phyloP scores from a whole-genome alignment of 2,797 vertebrate genomes.

The Clarias fuscus region DNA sequence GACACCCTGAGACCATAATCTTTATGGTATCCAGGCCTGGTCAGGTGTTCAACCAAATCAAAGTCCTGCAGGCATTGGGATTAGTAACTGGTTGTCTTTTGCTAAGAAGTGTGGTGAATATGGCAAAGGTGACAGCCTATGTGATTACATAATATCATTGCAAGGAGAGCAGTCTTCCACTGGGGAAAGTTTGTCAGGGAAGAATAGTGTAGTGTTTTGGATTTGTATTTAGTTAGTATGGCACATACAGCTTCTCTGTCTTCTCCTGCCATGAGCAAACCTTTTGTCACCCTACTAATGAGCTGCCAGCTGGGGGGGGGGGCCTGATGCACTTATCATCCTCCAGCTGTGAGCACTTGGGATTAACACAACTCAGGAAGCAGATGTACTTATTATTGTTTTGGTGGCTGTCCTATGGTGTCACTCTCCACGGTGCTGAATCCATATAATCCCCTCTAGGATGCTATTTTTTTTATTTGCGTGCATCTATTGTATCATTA shows the following conservation, averaged over 20 bases:
- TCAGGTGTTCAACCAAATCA: background rate
- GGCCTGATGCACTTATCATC: conserved; percentile 15
- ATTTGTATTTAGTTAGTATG: conserved; percentile 12
- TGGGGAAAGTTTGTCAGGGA: background rate
- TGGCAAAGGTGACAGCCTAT: background rate
- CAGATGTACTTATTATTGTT: conserved; percentile 28
- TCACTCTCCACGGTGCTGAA: conserved; percentile 17
- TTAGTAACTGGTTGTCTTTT: background rate
- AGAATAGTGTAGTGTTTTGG: background rate
- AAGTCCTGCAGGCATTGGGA: background rate
- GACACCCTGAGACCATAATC: background rate
- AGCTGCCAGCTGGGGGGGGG: conserved; percentile 24
- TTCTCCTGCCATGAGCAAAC: conserved; percentile 13
- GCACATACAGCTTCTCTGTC: background rate
- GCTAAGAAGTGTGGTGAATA: background rate
- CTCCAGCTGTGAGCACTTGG: conserved; percentile 19
- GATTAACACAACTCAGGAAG: conserved; percentile 28
- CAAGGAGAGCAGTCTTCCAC: background rate
- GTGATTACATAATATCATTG: background rate
- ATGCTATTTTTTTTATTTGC: background rate
- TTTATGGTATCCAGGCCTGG: background rate
- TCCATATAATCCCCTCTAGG: background rate
- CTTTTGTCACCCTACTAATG: conserved; percentile 31
- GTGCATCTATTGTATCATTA: background rate
- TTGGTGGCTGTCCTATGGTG: conserved; percentile 33